Base-by-base conservation (phyloP, 2,113 vertebrate species). In the Elephas maximus region DNA sequence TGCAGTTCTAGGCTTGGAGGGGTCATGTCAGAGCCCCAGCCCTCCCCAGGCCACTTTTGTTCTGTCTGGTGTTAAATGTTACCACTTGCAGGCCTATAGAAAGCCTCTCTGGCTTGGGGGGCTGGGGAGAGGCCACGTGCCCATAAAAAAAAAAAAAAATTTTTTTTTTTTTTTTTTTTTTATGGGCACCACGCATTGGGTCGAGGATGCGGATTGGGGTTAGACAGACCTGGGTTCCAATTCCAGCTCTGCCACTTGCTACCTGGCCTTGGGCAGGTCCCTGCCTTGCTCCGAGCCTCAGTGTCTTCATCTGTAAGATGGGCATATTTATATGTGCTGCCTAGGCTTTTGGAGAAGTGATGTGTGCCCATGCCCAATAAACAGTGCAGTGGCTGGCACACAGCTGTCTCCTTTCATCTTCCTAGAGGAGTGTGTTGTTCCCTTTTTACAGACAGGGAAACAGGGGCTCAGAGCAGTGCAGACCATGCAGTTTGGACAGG, bases 41-140 rank as follows among this genome's bases (percentile, higher is more conserved):
- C 48, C 30, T 33, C 11, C 80, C 8, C 4, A 21, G 23, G 73
- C 26, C 21, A 1, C 37, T 48, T 45, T n/a, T 69, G 21, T 30
- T 77, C 41, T 15, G 53, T 44, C 60, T 15, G 24, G 51, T 37
- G 48, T 51, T 85, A 53, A 48, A 44, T 26, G 30, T n/a, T 20
- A 73, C 23, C 57, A 41, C 18, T 51, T 2, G 5, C 12, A 33
- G 57, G 60, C 53, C 45, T 51, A n/a, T 26, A 45, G 91, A 78
- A 92, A 84, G 85, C 77, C 20, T 57, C 53, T 60, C 28, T 48
- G 48, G 28, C 45, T 28, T 15, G 7, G 30, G 18, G 60, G 24
- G 2, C 20, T 5, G n/a, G 14, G 5, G 6, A n/a, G 4, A n/a
- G 18, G 20, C 21, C 41, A n/a, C 6, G 28, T 63, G 48, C 1